A percentile compares a stretch with the other conserved stretches of the same genome.
phyloP scores from a whole-genome alignment of 2,797 vertebrate species.

The Apogon hyalosoma region DNA sequence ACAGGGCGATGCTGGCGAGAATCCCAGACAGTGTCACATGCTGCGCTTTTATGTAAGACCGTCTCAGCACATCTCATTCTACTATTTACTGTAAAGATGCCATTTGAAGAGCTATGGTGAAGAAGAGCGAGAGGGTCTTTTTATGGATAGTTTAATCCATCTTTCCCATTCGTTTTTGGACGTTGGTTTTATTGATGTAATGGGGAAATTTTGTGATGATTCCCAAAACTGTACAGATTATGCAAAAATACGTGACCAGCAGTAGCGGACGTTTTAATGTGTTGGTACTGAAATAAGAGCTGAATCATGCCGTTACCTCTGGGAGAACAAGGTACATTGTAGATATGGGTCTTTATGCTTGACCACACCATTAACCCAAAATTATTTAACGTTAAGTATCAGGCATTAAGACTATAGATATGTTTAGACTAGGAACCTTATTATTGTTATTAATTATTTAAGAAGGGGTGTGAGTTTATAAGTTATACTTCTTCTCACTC shows the following conservation, averaged over 20 bases:
- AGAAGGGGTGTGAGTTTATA: too few species aligned
- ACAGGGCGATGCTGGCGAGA: conserved; percentile 41
- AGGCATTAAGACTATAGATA: too few species aligned
- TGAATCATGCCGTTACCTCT: conserved; percentile 27
- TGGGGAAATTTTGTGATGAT: neutral
- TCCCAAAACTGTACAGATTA: neutral
- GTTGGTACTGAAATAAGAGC: conserved; percentile 20
- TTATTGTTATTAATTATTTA: too few species aligned
- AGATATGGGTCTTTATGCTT: conserved; percentile 18
- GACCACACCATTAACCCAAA: conserved; percentile 47
- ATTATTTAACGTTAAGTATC: too few species aligned
- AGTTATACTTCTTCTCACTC: too few species aligned
- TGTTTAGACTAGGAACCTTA: too few species aligned
- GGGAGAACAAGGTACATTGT: neutral
- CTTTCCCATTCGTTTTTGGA: neutral
- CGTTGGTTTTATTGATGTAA: neutral
- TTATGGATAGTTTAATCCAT: neutral
- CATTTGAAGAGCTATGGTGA: neutral
- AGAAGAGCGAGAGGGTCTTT: too few species aligned
- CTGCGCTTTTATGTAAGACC: conserved; percentile 31
- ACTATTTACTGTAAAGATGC: conserved; percentile 19
- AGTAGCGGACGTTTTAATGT: conserved; percentile 7
- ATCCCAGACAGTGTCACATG: conserved; percentile 55
- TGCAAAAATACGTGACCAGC: conserved; percentile 21
- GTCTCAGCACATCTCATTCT: conserved; percentile 20